Conservation (phyloP, 2,797 vertebrate species). For the Aselliscus stoliczkanus region DNA sequence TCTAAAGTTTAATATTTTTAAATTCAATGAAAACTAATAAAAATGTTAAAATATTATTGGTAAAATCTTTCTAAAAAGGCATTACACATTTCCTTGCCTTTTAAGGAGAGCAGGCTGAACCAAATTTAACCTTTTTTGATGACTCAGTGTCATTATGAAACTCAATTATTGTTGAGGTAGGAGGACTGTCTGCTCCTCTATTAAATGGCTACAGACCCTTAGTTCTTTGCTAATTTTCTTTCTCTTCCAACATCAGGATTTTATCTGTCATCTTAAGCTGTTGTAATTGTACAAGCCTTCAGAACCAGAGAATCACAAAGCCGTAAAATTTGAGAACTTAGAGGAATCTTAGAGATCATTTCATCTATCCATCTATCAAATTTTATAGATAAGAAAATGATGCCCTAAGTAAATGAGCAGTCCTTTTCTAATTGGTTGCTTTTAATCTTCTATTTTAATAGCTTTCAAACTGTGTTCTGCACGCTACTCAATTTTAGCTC, state of each 20-base stretch:
- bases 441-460: constrained; percentile 49
- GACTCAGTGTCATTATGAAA: constrained; percentile 45
- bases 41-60: constrained; percentile 5
- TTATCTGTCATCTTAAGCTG: constrained; percentile 3
- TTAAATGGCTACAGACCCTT: constrained; percentile 8
- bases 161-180: not conserved
- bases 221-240: not conserved
- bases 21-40: not conserved
- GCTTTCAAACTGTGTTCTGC: constrained; percentile 22
- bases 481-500: constrained; percentile 22
- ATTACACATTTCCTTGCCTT: constrained; percentile 54
- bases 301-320: constrained; percentile 20
- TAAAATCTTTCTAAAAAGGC: constrained; percentile 26
- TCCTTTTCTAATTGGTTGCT: not conserved
- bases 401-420: not conserved
- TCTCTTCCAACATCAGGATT: not conserved
- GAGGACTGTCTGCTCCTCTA: not conserved
- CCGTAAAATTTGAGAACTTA: not conserved
- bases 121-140: constrained; percentile 57
- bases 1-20: constrained; percentile 23
- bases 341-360: not conserved
- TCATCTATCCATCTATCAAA: not conserved
- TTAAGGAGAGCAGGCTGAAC: constrained; percentile 31
- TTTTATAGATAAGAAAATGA: constrained; percentile 7
- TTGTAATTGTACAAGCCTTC: not conserved